phyloP scores from a whole-genome alignment of 2,113 vertebrate genomes.

The Monopterus albus region DNA sequence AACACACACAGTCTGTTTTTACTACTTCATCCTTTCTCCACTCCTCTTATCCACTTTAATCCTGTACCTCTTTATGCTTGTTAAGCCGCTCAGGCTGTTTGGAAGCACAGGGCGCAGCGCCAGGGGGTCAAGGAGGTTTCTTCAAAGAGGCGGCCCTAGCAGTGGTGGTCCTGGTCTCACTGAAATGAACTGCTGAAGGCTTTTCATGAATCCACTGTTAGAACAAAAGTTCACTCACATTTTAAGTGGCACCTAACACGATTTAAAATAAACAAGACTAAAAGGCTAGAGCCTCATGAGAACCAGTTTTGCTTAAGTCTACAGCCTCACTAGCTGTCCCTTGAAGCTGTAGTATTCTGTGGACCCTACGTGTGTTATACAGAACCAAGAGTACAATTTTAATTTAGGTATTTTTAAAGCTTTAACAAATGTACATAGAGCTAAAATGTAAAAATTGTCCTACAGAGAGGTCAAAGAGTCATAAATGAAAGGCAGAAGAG shows the following conservation, averaged over 20 bases:
- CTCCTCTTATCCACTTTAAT: conserved; percentile 82
- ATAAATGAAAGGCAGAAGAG: too few species aligned
- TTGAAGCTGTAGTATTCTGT: not conserved
- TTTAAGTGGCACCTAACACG: conserved; percentile 34
- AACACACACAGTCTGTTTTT: conserved; percentile 77
- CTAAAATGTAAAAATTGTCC: too few species aligned
- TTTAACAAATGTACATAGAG: not conserved
- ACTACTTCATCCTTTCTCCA: conserved; percentile 63
- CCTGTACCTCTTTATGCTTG: conserved; percentile 84
- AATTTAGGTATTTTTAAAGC: not conserved
- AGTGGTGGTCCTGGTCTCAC: conserved; percentile 37
- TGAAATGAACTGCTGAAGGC: conserved; percentile 55
- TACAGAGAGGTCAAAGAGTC: too few species aligned
- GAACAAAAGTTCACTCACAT: conserved; percentile 32
- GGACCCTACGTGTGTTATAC: not conserved
- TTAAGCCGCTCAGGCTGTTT: conserved; percentile 60
- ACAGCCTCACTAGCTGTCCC: conserved; percentile 9
- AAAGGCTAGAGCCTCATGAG: conserved; percentile 19
- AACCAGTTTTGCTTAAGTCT: conserved; percentile 18
- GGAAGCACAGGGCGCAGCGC: conserved; percentile 55
- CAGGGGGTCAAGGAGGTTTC: conserved; percentile 76
- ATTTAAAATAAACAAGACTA: conserved; percentile 29
- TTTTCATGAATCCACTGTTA: conserved; percentile 85
- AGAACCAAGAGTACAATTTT: conserved; percentile 1
- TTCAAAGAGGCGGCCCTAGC: conserved; percentile 81